These are phyloP conservation scores for Lagria hirta DNA, from an alignment of 2,888 invertebrate species.

Conservation along the genomic window DNA sequence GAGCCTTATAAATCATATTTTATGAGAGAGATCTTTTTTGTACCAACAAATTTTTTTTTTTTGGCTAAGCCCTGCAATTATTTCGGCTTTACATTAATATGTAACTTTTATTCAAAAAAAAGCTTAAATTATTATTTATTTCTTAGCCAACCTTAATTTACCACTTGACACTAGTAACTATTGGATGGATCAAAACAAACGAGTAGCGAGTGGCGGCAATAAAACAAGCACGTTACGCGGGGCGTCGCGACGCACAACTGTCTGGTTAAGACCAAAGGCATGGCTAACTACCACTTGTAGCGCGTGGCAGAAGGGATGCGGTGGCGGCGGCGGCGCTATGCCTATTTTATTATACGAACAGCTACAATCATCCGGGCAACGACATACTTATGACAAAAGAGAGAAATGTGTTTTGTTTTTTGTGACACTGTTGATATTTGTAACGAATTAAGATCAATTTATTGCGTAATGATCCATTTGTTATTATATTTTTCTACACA, in stretches of 20 bases:
- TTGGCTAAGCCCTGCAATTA: too few species aligned
- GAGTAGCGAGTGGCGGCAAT: constrained; percentile 4
- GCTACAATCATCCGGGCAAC: constrained; percentile 15
- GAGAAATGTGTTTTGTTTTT: too few species aligned
- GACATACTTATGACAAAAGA: too few species aligned
- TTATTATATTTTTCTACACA: too few species aligned
- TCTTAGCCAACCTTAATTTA: background rate
- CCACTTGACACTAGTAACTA: background rate
- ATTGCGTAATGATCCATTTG: too few species aligned
- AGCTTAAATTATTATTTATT: background rate
- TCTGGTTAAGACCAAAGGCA: constrained; percentile 35
- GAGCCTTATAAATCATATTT: too few species aligned
- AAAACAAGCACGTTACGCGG: constrained; percentile 16
- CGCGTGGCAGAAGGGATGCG: constrained; percentile 28
- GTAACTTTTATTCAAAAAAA: too few species aligned
- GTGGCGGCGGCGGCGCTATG: constrained; percentile 17
- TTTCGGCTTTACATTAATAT: too few species aligned
- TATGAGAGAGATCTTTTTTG: too few species aligned
- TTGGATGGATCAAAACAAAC: constrained; percentile 1
- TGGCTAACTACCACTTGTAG: constrained; percentile 45
- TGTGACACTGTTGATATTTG: too few species aligned
- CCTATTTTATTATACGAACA: constrained; percentile 8
- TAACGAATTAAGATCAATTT: too few species aligned
- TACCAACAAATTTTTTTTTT: too few species aligned
- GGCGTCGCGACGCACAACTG: constrained; percentile 39